Conservation (phyloP, 2,888 invertebrate genomes). For the Aphodius granarius region DNA sequence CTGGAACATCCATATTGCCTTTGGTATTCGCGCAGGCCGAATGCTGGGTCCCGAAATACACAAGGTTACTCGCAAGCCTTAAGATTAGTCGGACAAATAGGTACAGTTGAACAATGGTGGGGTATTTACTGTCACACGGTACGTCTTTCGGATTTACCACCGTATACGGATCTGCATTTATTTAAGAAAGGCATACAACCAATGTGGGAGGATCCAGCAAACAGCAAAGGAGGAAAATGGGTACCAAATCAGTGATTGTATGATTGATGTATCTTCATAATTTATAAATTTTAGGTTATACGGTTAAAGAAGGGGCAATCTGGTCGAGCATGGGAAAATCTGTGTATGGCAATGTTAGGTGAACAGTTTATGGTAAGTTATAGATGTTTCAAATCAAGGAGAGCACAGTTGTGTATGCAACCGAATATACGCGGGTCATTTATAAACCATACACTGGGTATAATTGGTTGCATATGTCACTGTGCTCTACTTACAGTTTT, state of each 20-base stretch:
- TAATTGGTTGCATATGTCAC: too few relatives aligned
- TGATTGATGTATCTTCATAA: constrained; percentile 28
- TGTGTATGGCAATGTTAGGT: constrained; percentile 96
- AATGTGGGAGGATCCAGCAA: constrained; percentile 99
- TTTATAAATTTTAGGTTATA: constrained; percentile 60
- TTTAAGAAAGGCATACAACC: constrained; percentile 98
- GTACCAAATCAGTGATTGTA: constrained; percentile 55
- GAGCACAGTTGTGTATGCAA: background rate
- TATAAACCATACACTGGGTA: too few relatives aligned
- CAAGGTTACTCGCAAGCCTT: constrained; percentile 70
- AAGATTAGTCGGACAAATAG: constrained; percentile 85
- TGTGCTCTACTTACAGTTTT: too few relatives aligned
- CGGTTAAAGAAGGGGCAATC: constrained; percentile 92
- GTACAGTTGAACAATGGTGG: constrained; percentile 98
- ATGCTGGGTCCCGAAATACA: constrained; percentile 46
- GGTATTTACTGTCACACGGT: constrained; percentile 89
- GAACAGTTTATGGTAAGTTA: constrained; percentile 91
- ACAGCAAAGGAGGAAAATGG: constrained; percentile 98
- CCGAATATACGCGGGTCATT: too few relatives aligned
- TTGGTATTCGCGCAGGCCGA: constrained; percentile 64
- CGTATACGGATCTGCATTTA: constrained; percentile 92
- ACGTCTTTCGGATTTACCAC: constrained; percentile 85
- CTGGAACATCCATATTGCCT: constrained; percentile 92
- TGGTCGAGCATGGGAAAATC: constrained; percentile 97
- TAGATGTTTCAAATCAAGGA: too few relatives aligned